A percentile compares a stretch with the other conserved stretches of the same genome.
These are phyloP conservation scores for Desmodus rotundus DNA, from an alignment of 2,113 vertebrate genomes.

Conservation along the genomic window DNA sequence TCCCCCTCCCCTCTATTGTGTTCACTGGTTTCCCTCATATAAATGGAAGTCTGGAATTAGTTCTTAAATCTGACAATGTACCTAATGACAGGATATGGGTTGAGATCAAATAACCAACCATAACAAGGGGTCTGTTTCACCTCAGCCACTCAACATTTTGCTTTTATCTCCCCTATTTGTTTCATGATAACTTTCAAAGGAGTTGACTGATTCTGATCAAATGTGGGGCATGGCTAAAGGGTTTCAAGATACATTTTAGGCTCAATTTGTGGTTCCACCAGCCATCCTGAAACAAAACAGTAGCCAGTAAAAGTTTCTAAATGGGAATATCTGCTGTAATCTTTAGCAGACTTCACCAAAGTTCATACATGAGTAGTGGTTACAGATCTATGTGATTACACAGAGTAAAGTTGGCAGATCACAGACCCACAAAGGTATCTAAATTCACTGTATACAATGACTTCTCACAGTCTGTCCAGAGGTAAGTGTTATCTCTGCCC, in stretches of 20 bases:
- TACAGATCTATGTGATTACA: slow-evolving; percentile 64
- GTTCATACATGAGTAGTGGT: slow-evolving; percentile 58
- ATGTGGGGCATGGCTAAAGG: slow-evolving; percentile 57
- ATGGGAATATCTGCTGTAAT: slow-evolving; percentile 61
- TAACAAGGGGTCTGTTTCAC: slow-evolving; percentile 72
- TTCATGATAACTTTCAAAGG: slow-evolving; percentile 73
- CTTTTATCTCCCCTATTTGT: slow-evolving; percentile 73
- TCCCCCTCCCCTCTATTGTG: background rate
- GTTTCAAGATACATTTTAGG: slow-evolving; percentile 71
- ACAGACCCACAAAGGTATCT: slow-evolving; percentile 29
- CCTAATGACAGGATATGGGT: slow-evolving; percentile 71
- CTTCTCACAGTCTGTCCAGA: slow-evolving; percentile 46
- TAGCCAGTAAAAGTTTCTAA: slow-evolving; percentile 69
- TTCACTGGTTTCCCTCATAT: background rate
- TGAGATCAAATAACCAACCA: slow-evolving; percentile 69
- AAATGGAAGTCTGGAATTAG: slow-evolving; percentile 69
- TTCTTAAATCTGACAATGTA: slow-evolving; percentile 67
- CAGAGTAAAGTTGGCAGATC: slow-evolving; percentile 32
- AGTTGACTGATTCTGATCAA: slow-evolving; percentile 65
- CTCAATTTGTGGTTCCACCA: slow-evolving; percentile 66
- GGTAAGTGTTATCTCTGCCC: slow-evolving; percentile 9
- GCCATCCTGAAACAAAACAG: slow-evolving; percentile 70
- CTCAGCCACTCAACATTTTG: slow-evolving; percentile 59
- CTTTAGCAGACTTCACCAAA: slow-evolving; percentile 58
- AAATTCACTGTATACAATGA: slow-evolving; percentile 43